These are phyloP conservation scores for Darevskia mixta DNA, from an alignment of 2,797 vertebrate genomes.

Conservation along the genomic window DNA sequence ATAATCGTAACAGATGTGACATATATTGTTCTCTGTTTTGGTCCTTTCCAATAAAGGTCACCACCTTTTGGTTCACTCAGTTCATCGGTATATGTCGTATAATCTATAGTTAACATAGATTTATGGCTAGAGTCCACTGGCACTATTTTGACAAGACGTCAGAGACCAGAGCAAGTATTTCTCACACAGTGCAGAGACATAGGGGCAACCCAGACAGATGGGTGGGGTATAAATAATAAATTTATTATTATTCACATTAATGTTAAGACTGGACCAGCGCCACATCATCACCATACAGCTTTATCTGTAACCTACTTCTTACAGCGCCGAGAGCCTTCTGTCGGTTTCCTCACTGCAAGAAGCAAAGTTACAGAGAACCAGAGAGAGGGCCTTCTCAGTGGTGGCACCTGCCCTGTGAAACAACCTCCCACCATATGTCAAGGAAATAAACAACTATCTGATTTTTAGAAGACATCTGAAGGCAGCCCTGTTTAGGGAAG, in stretches of 20 bases:
- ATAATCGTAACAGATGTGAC: not conserved
- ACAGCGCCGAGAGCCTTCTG: too few species aligned
- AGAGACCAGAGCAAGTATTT: not conserved
- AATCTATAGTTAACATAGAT: not conserved
- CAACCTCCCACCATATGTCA: too few species aligned
- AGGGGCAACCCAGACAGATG: too few species aligned
- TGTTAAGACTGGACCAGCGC: not conserved
- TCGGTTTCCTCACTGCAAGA: too few species aligned
- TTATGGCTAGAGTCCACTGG: not conserved
- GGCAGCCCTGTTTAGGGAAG: too few species aligned
- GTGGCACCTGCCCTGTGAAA: too few species aligned
- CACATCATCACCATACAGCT: not conserved
- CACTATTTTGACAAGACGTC: too few species aligned
- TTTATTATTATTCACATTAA: not conserved
- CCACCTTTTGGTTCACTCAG: not conserved
- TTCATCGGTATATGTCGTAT: not conserved
- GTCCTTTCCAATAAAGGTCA: not conserved
- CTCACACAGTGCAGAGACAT: not conserved
- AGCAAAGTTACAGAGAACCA: too few species aligned
- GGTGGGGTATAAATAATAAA: too few species aligned
- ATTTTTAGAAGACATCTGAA: too few species aligned
- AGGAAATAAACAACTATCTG: too few species aligned
- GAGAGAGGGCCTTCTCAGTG: too few species aligned
- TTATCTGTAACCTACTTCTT: not conserved
- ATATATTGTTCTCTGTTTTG: not conserved